A percentile compares a stretch with the other conserved stretches of the same genome.
phyloP scores from a whole-genome alignment of 2,888 invertebrate genomes.

The Acleris cristana region DNA sequence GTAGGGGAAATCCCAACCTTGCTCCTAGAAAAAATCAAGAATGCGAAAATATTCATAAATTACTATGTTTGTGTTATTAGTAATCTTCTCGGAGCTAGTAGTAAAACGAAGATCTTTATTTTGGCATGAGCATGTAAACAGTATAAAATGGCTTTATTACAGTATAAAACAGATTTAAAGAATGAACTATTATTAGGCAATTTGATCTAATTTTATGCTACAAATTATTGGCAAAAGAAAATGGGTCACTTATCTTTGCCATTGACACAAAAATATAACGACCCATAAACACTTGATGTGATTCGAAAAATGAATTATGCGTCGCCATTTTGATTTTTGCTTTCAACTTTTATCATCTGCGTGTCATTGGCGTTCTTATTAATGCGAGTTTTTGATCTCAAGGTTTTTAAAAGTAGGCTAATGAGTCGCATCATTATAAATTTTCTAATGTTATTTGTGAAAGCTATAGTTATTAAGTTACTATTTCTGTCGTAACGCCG shows the following conservation, averaged over 20 bases:
- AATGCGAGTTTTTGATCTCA: constrained; percentile 27
- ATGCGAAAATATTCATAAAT: constrained; percentile 12
- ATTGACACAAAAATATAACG: constrained; percentile 25
- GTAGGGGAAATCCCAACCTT: constrained; percentile 26
- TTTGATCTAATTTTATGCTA: no score
- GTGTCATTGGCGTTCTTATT: constrained; percentile 23
- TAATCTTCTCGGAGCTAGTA: neutral
- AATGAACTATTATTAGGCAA: no score
- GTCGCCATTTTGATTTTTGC: constrained; percentile 12
- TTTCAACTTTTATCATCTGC: constrained; percentile 23
- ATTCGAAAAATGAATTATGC: constrained; percentile 18
- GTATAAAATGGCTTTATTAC: constrained; percentile 1
- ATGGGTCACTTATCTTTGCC: constrained; percentile 15
- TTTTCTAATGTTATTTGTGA: constrained; percentile 21
- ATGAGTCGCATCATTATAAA: constrained; percentile 25
- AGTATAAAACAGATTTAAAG: neutral
- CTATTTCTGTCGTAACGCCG: neutral
- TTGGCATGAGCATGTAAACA: constrained; percentile 12
- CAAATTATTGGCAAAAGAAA: constrained; percentile 7
- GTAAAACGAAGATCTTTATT: neutral
- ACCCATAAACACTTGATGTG: constrained; percentile 9
- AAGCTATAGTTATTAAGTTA: neutral
- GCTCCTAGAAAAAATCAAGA: neutral
- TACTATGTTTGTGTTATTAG: constrained; percentile 8
- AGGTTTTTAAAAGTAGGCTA: constrained; percentile 33